Percentiles rank a stretch among this genome's conserved stretches.
These are phyloP conservation scores for Drosophila setifemur DNA, from an alignment of 1,140 invertebrate genomes.

Conservation along the genomic window DNA sequence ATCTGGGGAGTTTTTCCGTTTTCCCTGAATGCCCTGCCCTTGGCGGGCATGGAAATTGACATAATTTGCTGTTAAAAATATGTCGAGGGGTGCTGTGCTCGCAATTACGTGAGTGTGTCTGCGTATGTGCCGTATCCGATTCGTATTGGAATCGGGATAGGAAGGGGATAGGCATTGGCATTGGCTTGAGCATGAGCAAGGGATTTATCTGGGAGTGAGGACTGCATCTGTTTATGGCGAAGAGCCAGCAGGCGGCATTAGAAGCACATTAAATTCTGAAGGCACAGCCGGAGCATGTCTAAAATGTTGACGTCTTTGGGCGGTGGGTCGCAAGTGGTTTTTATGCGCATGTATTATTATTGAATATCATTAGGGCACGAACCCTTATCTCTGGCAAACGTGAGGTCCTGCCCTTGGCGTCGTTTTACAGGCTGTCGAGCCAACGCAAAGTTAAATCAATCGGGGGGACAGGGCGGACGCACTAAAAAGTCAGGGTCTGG, in stretches of 20 bases:
- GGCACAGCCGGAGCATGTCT: conserved; percentile 71
- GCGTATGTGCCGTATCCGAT: conserved; percentile 34
- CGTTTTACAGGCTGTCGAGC: conserved; percentile 41
- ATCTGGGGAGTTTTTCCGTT: conserved; percentile 5
- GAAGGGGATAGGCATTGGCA: background rate
- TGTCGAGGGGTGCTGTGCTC: conserved; percentile 8
- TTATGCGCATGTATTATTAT: conserved; percentile 74
- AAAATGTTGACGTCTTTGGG: conserved; percentile 55
- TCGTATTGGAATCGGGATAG: conserved; percentile 14
- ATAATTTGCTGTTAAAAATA: conserved; percentile 72
- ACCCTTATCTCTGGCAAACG: conserved; percentile 20
- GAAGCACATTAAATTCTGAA: conserved; percentile 81
- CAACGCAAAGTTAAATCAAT: conserved; percentile 34
- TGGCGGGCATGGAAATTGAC: conserved; percentile 63
- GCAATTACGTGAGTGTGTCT: conserved; percentile 12
- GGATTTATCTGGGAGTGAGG: conserved; percentile 22
- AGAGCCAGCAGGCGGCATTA: conserved; percentile 79
- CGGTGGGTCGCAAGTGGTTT: conserved; percentile 67
- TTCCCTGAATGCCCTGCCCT: conserved; percentile 7
- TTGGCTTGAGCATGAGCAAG: background rate
- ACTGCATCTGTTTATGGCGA: conserved; percentile 50
- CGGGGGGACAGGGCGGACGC: conserved; percentile 7
- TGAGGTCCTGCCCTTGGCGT: conserved; percentile 48
- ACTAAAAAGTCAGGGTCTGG: conserved; percentile 32
- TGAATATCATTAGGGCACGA: conserved; percentile 70